A percentile compares a stretch with the other conserved stretches of the same genome.
Evolutionary conservation across 1,140 invertebrate species (phyloP).

Genomic region (Neodiprion virginianus): DNA sequence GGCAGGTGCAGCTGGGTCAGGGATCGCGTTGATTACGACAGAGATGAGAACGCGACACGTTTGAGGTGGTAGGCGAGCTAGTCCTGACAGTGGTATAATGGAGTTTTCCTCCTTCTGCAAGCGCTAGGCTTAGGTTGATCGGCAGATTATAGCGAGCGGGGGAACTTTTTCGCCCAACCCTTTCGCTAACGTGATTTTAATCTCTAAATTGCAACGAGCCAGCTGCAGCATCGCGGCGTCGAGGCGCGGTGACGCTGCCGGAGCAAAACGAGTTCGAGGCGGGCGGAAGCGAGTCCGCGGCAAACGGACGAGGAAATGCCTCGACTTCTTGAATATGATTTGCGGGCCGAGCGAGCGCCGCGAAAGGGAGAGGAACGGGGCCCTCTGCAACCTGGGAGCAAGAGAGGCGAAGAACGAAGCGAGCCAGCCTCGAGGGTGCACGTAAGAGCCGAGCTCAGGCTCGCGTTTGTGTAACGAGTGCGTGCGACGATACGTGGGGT

Average conservation of each 20-base stretch:
- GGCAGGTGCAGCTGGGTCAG: too few species aligned
- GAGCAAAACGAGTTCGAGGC: not conserved
- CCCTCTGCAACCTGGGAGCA: not conserved
- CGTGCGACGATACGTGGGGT: not conserved
- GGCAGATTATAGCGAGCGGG: not conserved
- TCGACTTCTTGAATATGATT: not conserved
- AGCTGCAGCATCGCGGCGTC: not conserved
- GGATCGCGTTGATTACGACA: too few species aligned
- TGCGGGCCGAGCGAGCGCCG: not conserved
- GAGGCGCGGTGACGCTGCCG: not conserved
- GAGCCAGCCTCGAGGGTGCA: not conserved
- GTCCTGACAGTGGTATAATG: too few species aligned
- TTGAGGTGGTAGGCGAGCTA: too few species aligned
- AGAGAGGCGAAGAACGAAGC: not conserved
- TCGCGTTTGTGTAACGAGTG: not conserved
- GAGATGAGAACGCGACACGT: too few species aligned
- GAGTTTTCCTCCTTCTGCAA: too few species aligned
- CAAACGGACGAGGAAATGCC: not conserved
- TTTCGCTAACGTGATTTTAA: conserved; percentile 1
- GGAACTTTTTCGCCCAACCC: not conserved
- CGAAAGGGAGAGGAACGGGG: not conserved
- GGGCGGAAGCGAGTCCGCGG: not conserved
- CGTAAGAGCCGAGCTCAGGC: not conserved
- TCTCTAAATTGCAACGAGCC: conserved; percentile 1
- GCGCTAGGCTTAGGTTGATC: too few species aligned